Percentiles rank a stretch among this genome's conserved stretches.
Conservation (phyloP, 2,888 invertebrate species). For the Raillietiella orientalis region DNA sequence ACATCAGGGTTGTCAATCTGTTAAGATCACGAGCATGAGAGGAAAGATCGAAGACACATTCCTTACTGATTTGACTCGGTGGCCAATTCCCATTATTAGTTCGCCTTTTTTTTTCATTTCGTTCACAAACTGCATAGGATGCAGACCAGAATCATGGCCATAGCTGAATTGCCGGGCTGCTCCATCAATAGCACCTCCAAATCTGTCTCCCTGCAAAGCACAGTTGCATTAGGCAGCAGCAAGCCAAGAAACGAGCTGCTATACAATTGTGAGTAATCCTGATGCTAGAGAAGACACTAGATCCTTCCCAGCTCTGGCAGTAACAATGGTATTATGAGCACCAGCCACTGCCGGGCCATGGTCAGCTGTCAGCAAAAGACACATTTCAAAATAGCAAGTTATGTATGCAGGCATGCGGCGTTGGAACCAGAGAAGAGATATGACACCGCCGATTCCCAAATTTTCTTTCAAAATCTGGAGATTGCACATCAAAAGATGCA, state of each 20-base stretch:
- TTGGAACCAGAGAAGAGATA: conserved; percentile 94
- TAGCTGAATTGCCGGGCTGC: conserved; percentile 90
- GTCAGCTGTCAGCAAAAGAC: conserved; percentile 89
- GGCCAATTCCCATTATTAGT: conserved; percentile 97
- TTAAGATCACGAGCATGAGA: conserved; percentile 6
- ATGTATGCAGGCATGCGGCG: conserved; percentile 74
- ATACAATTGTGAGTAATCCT: conserved; percentile 79
- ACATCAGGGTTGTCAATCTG: conserved; percentile 93
- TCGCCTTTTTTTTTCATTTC: conserved; percentile 85
- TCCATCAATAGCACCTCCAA: conserved; percentile 94
- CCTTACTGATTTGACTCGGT: conserved; percentile 33
- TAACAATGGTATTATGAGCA: conserved; percentile 94
- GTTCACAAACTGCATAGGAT: conserved; percentile 96
- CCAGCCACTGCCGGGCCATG: conserved; percentile 97
- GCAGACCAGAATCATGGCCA: conserved; percentile 70
- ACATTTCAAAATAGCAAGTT: conserved; percentile 93
- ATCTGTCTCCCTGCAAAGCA: conserved; percentile 52
- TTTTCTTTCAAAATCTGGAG: conserved; percentile 49
- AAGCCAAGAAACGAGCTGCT: conserved; percentile 12
- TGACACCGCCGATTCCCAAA: conserved; percentile 88
- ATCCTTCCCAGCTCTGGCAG: conserved; percentile 87
- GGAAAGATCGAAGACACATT: not conserved
- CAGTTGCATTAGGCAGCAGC: not conserved
- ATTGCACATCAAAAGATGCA: not conserved
- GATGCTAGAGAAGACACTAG: conserved; percentile 81